Evolutionary conservation across 1,140 invertebrate species (phyloP).

Genomic region (Nephila pilipes): DNA sequence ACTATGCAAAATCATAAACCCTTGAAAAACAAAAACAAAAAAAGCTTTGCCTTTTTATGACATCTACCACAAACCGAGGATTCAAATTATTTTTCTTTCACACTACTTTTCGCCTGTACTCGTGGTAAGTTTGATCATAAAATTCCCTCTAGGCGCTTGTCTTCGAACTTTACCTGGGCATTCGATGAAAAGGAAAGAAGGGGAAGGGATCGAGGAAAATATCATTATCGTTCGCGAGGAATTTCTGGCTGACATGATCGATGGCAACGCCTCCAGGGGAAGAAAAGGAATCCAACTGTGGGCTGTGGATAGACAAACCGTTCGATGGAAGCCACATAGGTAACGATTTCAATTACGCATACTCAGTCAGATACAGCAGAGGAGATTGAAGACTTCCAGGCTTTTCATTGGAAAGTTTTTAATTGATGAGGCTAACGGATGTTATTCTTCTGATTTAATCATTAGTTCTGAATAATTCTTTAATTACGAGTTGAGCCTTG

Average conservation of each 20-base stretch:
- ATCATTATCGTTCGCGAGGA: constrained; percentile 67
- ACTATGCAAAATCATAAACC: no score
- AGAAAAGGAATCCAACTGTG: constrained; percentile 34
- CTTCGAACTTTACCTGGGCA: constrained; percentile 35
- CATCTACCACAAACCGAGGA: background rate
- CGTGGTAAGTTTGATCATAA: constrained; percentile 27
- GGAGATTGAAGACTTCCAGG: background rate
- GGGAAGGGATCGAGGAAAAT: constrained; percentile 36
- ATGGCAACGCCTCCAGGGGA: constrained; percentile 28
- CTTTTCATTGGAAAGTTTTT: background rate
- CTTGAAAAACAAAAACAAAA: background rate
- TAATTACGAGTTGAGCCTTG: background rate
- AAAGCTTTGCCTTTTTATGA: background rate
- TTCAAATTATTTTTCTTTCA: constrained; percentile 1
- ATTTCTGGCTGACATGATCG: constrained; percentile 64
- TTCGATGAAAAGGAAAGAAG: background rate
- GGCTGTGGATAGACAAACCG: constrained; percentile 35
- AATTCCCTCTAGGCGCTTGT: constrained; percentile 7
- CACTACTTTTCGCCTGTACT: background rate
- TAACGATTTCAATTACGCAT: constrained; percentile 67
- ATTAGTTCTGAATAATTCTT: background rate
- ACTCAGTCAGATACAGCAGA: background rate
- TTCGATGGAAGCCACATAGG: background rate
- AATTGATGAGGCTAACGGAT: background rate
- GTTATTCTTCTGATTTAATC: background rate